A percentile compares a stretch with the other conserved stretches of the same genome.
Evolutionary conservation across 2,113 vertebrate species (phyloP).

Genomic region (Calonectris borealis): DNA sequence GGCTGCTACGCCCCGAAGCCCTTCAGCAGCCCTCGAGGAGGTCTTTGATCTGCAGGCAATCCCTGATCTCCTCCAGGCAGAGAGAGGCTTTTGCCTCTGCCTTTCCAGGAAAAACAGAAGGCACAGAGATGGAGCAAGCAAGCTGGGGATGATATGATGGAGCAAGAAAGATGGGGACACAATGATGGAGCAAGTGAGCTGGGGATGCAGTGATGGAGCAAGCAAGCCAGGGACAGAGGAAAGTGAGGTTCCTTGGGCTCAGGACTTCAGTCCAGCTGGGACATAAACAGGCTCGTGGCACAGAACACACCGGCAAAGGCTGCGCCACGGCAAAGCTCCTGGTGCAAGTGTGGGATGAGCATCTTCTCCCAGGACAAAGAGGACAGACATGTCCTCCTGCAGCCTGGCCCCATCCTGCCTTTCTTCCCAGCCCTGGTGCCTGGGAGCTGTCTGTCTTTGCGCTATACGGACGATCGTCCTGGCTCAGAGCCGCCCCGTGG

Average conservation of each 20-base stretch:
- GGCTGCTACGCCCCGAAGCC: not conserved
- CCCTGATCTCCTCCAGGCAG: constrained; percentile 4
- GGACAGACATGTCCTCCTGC: rapidly evolving
- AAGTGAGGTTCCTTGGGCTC: not conserved
- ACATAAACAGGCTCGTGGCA: not conserved
- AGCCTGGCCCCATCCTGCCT: not conserved
- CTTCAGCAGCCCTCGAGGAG: constrained; percentile 15
- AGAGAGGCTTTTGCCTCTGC: not conserved
- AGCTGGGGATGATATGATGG: not conserved
- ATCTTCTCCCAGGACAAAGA: no score
- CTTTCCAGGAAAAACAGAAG: not conserved
- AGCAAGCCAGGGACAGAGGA: not conserved
- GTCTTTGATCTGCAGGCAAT: not conserved
- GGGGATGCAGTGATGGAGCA: not conserved
- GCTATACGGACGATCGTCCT: rapidly evolving
- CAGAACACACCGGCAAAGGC: not conserved
- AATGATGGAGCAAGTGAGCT: rapidly evolving
- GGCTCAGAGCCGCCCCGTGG: rapidly evolving
- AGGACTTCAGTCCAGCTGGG: not conserved
- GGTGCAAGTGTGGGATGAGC: not conserved
- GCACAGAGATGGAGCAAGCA: not conserved
- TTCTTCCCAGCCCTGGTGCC: not conserved
- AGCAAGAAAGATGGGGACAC: rapidly evolving
- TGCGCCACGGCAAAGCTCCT: not conserved
- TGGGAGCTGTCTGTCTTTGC: not conserved